phyloP scores from a whole-genome alignment of 2,113 vertebrate species.

The Scophthalmus maximus region DNA sequence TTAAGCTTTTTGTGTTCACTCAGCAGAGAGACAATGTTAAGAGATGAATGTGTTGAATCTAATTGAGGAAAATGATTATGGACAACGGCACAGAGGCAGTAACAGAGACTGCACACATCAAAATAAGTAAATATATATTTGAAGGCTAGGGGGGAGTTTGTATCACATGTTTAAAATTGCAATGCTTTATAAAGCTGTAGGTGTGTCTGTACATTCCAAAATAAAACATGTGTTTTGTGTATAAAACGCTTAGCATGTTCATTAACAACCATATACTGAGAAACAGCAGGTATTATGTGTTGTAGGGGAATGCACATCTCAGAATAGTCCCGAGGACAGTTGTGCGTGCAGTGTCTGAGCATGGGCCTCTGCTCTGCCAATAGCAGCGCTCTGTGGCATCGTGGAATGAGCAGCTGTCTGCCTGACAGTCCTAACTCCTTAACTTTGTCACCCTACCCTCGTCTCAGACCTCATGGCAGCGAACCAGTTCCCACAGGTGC shows the following conservation, averaged over 20 bases:
- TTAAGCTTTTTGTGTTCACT: too few relatives aligned
- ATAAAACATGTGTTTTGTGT: not conserved
- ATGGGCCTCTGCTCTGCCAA: constrained; percentile 52
- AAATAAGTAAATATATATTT: too few relatives aligned
- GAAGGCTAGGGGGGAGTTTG: not conserved
- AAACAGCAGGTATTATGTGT: constrained; percentile 18
- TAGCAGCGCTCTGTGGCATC: constrained; percentile 49
- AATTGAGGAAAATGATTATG: too few relatives aligned
- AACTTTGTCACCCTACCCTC: constrained; percentile 74
- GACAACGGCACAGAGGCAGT: too few relatives aligned
- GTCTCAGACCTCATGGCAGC: constrained; percentile 67
- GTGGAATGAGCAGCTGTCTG: constrained; percentile 72
- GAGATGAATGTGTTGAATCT: too few relatives aligned
- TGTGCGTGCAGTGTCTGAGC: constrained; percentile 61
- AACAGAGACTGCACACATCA: too few relatives aligned
- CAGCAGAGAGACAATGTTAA: too few relatives aligned
- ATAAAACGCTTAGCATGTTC: constrained; percentile 35
- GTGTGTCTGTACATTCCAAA: not conserved
- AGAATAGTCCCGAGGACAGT: constrained; percentile 26
- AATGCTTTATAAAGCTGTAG: not conserved
- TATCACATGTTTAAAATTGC: not conserved
- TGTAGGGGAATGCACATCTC: constrained; percentile 3
- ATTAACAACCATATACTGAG: constrained; percentile 22
- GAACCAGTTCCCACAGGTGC: constrained; percentile 66
- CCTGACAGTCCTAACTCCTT: constrained; percentile 45